These are phyloP conservation scores for Elachura formosa DNA, from an alignment of 2,113 vertebrate species.

Conservation along the genomic window DNA sequence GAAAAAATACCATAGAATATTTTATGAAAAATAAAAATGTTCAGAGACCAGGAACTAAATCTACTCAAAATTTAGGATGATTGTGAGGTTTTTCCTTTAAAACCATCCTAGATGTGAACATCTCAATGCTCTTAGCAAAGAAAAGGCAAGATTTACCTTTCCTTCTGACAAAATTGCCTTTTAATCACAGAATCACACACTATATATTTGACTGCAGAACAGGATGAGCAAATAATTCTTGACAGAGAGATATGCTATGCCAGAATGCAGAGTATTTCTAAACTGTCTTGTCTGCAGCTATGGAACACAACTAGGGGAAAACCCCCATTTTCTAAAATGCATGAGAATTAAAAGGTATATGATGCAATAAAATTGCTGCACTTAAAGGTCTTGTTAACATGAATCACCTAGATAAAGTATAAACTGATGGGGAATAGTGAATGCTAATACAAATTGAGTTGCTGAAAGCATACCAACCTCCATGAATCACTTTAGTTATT, in stretches of 20 bases:
- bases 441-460: neutral
- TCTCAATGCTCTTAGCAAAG: neutral
- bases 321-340: rapidly evolving
- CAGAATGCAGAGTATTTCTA: neutral
- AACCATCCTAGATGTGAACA: neutral
- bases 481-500: constrained; percentile 74
- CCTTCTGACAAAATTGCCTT: neutral
- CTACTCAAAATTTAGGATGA: neutral
- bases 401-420: neutral
- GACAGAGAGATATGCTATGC: neutral
- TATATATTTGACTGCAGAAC: neutral
- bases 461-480: constrained; percentile 62
- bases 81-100: neutral
- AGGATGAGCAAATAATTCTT: neutral
- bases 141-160: neutral
- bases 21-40: neutral
- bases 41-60: neutral
- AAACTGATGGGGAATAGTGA: neutral
- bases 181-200: neutral
- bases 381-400: neutral
- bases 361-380: neutral
- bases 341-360: neutral
- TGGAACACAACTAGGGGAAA: neutral
- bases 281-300: neutral
- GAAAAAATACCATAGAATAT: neutral